phyloP scores from a whole-genome alignment of 2,888 invertebrate species.

The Melinaea marsaeus region DNA sequence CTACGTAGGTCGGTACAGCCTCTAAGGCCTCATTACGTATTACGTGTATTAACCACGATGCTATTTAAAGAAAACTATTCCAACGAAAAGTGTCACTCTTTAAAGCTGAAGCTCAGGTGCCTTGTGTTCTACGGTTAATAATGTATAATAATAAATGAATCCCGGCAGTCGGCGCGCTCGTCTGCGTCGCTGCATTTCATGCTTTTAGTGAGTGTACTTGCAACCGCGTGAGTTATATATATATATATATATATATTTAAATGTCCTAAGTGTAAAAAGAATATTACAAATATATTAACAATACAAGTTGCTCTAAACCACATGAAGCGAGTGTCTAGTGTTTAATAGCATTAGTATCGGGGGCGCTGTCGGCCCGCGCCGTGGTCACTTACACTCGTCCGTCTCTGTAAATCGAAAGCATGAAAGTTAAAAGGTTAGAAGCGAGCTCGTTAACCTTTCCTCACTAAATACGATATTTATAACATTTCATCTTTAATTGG shows the following conservation, averaged over 20 bases:
- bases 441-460: slow-evolving; percentile 36
- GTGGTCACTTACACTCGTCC: slow-evolving; percentile 75
- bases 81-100: neutral
- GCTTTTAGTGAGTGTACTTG: slow-evolving; percentile 2
- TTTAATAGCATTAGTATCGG: neutral
- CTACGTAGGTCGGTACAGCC: neutral
- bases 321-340: slow-evolving; percentile 38
- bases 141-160: neutral
- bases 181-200: neutral
- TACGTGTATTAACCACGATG: neutral
- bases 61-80: neutral
- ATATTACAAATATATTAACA: slow-evolving; percentile 13
- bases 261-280: slow-evolving; percentile 10
- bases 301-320: slow-evolving; percentile 12
- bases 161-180: neutral
- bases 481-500: too few species aligned
- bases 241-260: slow-evolving; percentile 12
- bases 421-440: slow-evolving; percentile 69
- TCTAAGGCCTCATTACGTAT: neutral
- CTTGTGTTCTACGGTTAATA: neutral
- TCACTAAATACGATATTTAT: neutral
- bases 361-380: slow-evolving; percentile 48
- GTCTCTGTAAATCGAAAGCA: slow-evolving; percentile 76
- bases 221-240: slow-evolving; percentile 20
- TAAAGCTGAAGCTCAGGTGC: neutral